Percentiles rank a stretch among this genome's conserved stretches.
These are phyloP conservation scores for Cepphus grylle DNA, from an alignment of 2,113 vertebrate genomes.

Conservation along the genomic window DNA sequence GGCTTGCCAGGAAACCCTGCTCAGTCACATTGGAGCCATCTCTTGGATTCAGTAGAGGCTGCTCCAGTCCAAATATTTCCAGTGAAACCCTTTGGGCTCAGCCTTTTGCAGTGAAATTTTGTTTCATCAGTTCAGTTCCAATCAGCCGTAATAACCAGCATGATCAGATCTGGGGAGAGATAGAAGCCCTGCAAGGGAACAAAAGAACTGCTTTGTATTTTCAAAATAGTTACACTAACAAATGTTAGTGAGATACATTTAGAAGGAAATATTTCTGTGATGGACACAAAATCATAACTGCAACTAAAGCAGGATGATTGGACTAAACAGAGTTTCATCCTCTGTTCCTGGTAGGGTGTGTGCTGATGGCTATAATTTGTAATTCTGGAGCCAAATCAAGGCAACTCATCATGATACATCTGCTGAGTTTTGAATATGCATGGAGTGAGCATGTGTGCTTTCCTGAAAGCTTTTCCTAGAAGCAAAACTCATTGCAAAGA, in stretches of 20 bases:
- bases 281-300: background rate
- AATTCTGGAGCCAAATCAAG: constrained; percentile 43
- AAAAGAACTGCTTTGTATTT: background rate
- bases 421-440: constrained; percentile 37
- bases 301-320: background rate
- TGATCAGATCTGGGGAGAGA: background rate
- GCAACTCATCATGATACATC: constrained; percentile 28
- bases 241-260: background rate
- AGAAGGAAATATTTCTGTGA: background rate
- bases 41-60: background rate
- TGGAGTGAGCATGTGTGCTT: background rate
- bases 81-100: background rate
- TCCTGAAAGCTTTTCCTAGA: constrained; percentile 50
- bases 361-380: constrained; percentile 51
- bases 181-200: background rate
- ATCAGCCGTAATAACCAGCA: background rate
- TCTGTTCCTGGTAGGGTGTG: constrained; percentile 6
- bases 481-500: constrained; percentile 13
- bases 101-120: background rate
- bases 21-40: background rate
- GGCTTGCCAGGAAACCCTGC: background rate
- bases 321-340: background rate
- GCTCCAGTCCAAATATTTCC: background rate
- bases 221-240: background rate
- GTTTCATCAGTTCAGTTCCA: background rate